Conservation (phyloP, 1,140 invertebrate species). For the Amphibalanus amphitrite region DNA sequence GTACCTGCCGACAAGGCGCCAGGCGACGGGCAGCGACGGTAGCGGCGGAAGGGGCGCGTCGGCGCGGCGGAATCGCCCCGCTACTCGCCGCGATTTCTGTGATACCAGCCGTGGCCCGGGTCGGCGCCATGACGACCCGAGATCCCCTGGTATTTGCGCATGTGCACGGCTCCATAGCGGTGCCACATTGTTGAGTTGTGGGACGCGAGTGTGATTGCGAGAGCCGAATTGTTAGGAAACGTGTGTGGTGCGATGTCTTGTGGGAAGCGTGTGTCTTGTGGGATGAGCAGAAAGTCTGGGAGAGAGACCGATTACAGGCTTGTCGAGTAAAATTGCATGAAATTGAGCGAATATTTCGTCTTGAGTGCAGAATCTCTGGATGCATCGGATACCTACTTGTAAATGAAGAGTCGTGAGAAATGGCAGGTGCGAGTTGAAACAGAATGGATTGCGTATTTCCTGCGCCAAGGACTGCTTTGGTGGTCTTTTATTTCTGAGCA, state of each 20-base stretch:
- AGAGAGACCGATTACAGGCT: too few relatives aligned
- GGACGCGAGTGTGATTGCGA: neutral
- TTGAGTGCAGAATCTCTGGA: too few relatives aligned
- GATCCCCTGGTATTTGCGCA: neutral
- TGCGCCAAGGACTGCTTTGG: neutral
- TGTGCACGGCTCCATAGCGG: neutral
- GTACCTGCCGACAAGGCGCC: too few relatives aligned
- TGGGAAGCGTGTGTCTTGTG: neutral
- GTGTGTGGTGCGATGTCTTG: neutral
- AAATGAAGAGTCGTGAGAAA: neutral
- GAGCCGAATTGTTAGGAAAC: neutral
- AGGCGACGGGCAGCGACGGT: too few relatives aligned
- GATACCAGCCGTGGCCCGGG: neutral
- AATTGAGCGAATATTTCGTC: neutral
- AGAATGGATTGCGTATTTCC: neutral
- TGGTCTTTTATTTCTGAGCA: too few relatives aligned
- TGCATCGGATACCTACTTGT: too few relatives aligned
- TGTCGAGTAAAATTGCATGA: neutral
- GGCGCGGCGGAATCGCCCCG: neutral
- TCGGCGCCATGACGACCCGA: neutral
- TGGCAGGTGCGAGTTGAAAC: too few relatives aligned
- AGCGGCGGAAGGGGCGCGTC: too few relatives aligned
- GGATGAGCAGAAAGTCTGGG: neutral
- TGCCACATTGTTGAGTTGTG: neutral
- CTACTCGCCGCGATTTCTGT: neutral